Evolutionary conservation across 1,140 invertebrate genomes (phyloP), one percentile per base, ranked within the genome.

Genomic region (Leguminivora glycinivorella): DNA sequence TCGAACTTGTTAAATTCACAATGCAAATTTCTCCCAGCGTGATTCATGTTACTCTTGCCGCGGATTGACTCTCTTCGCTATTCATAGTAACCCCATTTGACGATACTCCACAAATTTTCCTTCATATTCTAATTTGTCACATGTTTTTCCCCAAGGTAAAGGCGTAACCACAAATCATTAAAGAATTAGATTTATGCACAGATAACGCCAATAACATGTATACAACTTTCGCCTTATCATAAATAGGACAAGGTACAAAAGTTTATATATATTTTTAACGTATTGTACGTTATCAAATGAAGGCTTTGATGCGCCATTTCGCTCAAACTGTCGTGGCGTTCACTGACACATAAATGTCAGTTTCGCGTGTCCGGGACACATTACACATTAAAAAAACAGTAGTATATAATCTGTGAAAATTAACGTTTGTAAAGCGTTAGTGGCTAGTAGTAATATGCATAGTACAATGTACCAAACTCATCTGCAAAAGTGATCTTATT

Each of bases 331-430:
- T 52, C 47, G 47, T 19, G 29, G 29, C 70, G 68, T 70, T 75
- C 68, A 76, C 56, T 78, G 77, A 76, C 77, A 79, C 77, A 79
- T 77, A 75, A 79, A 79, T 77, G 75, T 77, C 75, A 75, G 72
- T 67, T 72, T 79, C 69, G 77, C 75, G 75, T 79, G 77, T 73
- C 58, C 67, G 10, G 7, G 47, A 31, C 52, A 29, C n/a, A 63
- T 3, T 29, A 9, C 17, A 6, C 25, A 10, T 29, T 22, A 40
- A 66, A 1, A n/a, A 6, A 19, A 14, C 67, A 68, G 31, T 26
- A 52, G 5, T 3, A 22, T 25, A 7, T 2, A 2, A 10, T 19
- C n/a, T 40, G 1, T 12, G 14, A 14, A 29, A 2, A n/a, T 34
- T 17, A 29, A 10, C 6, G 31, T 67, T n/a, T 34, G 31, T 31